Conservation (phyloP, 35 echinoderm and acorn worm species). For the Ophioderma brevispina region DNA sequence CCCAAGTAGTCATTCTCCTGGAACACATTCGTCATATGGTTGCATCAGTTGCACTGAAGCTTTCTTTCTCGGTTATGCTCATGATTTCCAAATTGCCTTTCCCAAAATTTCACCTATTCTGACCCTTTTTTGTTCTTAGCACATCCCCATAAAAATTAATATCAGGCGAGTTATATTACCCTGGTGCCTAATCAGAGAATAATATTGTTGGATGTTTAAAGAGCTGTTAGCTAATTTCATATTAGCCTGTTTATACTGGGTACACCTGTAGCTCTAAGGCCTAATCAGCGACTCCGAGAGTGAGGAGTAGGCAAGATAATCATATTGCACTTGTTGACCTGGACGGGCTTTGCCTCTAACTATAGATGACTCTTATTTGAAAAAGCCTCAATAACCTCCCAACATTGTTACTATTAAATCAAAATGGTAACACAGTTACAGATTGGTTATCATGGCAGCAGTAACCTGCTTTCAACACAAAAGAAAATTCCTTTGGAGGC, state of each 20-base stretch:
- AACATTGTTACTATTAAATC: not conserved
- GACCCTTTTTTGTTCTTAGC: no score
- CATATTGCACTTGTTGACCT: not conserved
- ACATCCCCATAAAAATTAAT: not conserved
- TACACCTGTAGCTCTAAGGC: not conserved
- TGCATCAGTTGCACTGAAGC: no score
- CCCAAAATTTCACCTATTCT: no score
- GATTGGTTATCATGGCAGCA: no score
- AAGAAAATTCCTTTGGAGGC: no score
- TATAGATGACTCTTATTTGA: not conserved
- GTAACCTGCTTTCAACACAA: no score
- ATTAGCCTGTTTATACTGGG: not conserved
- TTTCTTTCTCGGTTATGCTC: no score
- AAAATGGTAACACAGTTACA: no score
- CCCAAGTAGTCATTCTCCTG: no score
- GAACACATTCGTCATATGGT: no score
- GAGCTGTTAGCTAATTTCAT: slow-evolving; percentile 10
- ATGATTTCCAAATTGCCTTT: no score
- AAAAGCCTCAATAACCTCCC: not conserved
- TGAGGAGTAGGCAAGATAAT: not conserved
- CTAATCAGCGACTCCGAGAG: not conserved
- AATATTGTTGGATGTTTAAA: slow-evolving; percentile 11
- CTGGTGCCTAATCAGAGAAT: not conserved
- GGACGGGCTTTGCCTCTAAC: not conserved
- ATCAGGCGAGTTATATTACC: not conserved